A percentile compares a stretch with the other conserved stretches of the same genome.
Evolutionary conservation across 1,140 invertebrate species (phyloP).

Genomic region (Drosophila malerkotliana): DNA sequence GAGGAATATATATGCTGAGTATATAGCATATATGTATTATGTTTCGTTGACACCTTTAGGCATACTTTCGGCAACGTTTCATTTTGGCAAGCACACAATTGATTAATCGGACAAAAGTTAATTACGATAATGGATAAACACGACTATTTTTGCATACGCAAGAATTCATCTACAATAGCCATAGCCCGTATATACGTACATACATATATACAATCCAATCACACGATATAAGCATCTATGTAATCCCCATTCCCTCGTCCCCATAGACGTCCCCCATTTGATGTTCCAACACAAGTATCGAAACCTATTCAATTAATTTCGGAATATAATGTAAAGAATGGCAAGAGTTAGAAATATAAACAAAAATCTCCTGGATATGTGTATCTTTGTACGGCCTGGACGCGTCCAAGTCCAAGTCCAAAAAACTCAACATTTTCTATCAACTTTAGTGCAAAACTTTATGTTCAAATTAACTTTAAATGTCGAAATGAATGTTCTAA

Average conservation of each 20-base stretch:
- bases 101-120: constrained; percentile 41
- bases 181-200: constrained; percentile 49
- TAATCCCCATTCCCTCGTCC: constrained; percentile 21
- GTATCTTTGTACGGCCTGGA: constrained; percentile 47
- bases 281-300: constrained; percentile 58
- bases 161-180: constrained; percentile 63
- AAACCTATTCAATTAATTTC: constrained; percentile 45
- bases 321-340: constrained; percentile 49
- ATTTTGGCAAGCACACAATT: constrained; percentile 57
- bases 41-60: constrained; percentile 54
- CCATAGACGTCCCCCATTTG: constrained; percentile 24
- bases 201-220: constrained; percentile 20
- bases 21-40: constrained; percentile 18
- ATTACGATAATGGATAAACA: constrained; percentile 46
- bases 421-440: constrained; percentile 63
- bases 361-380: constrained; percentile 40
- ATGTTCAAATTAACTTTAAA: constrained; percentile 81
- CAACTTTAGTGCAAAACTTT: constrained; percentile 77
- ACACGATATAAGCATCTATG: constrained; percentile 43
- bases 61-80: constrained; percentile 64
- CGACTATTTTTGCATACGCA: constrained; percentile 45
- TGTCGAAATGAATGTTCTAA: constrained; percentile 81
- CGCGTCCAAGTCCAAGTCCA: constrained; percentile 32
- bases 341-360: constrained; percentile 41
- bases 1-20: constrained; percentile 25